Percentiles rank a stretch among this genome's conserved stretches.
Conservation (phyloP, 2,113 vertebrate species). For the Ovis canadensis region DNA sequence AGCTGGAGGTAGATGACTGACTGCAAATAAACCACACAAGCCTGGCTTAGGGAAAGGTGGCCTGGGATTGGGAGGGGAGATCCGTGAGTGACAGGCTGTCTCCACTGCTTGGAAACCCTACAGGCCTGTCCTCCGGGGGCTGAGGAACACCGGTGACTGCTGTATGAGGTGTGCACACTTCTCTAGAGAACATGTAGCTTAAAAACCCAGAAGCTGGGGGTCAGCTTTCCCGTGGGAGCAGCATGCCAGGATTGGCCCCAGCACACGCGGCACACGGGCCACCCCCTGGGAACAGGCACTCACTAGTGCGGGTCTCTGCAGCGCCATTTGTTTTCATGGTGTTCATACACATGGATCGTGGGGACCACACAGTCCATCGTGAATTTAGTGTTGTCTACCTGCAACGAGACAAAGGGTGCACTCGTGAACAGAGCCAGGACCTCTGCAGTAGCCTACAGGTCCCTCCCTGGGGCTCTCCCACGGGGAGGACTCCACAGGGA, state of each 20-base stretch:
- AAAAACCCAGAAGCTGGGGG: neutral
- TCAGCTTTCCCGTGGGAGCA: neutral
- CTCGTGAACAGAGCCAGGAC: neutral
- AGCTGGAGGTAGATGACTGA: neutral
- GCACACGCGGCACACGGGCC: accelerated
- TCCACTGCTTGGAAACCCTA: neutral
- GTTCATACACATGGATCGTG: conserved; percentile 91
- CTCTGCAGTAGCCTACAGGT: neutral
- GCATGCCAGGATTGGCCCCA: neutral
- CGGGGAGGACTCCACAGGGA: neutral
- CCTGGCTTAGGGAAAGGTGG: neutral
- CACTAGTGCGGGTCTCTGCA: conserved; percentile 90
- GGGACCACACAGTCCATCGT: conserved; percentile 91
- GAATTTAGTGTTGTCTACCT: conserved; percentile 95
- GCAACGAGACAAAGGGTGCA: neutral
- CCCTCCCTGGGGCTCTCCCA: neutral
- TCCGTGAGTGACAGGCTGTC: neutral
- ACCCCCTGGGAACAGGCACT: conserved; percentile 65
- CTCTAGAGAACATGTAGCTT: neutral
- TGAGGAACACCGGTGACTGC: accelerated
- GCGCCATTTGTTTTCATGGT: conserved; percentile 96
- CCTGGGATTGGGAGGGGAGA: neutral
- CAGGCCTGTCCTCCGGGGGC: neutral
- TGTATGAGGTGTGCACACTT: neutral
- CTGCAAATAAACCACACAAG: neutral